phyloP scores from a whole-genome alignment of 1,140 invertebrate genomes.

The Callitettix versicolor region DNA sequence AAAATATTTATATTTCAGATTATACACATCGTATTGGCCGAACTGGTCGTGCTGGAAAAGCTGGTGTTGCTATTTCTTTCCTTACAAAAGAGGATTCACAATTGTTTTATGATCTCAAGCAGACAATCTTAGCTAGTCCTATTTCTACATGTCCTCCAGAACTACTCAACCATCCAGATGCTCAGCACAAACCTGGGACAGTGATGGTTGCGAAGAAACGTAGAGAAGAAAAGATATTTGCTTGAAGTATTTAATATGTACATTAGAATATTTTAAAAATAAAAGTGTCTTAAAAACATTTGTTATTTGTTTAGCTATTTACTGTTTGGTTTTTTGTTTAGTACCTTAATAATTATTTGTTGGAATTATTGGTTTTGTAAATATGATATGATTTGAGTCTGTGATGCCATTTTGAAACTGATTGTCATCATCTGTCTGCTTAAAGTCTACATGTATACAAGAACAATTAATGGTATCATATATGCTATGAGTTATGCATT shows the following conservation, averaged over 20 bases:
- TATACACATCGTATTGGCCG: constrained; percentile 99
- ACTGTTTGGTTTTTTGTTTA: no score
- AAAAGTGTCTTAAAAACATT: no score
- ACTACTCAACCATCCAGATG: constrained; percentile 94
- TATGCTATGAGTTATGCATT: no score
- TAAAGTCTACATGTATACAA: no score
- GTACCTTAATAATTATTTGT: no score
- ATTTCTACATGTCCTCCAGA: constrained; percentile 94
- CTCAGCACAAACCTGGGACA: constrained; percentile 94
- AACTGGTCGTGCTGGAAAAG: constrained; percentile 96
- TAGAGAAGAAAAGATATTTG: constrained; percentile 90
- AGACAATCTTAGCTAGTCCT: constrained; percentile 78
- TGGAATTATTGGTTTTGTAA: no score
- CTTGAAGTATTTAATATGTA: constrained; percentile 37
- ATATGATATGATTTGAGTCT: no score
- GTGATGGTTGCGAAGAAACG: constrained; percentile 86
- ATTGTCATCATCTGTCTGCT: no score
- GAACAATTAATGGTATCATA: no score
- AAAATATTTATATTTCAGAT: constrained; percentile 47
- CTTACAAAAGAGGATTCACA: constrained; percentile 92
- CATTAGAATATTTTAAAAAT: no score
- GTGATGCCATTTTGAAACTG: no score
- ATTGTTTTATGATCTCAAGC: constrained; percentile 96
- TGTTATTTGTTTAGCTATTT: no score
- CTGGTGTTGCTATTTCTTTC: constrained; percentile 91